Conservation (phyloP, 2,797 vertebrate genomes). For the Triplophysa yarkandensis region DNA sequence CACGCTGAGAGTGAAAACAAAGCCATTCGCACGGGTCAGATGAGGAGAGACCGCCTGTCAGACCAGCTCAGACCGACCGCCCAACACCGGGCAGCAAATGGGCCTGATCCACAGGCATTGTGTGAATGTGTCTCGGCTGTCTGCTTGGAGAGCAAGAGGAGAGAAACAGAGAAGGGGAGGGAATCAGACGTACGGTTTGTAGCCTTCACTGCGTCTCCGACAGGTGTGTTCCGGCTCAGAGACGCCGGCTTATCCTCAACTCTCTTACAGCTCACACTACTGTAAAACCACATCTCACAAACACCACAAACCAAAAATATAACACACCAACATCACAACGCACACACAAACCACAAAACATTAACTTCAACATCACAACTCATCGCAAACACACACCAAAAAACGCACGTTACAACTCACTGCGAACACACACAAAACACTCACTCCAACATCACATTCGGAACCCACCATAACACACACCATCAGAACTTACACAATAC, state of each 20-base stretch:
- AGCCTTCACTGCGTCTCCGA: constrained; percentile 81
- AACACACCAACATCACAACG: constrained; percentile 74
- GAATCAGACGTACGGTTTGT: constrained; percentile 80
- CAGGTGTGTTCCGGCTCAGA: constrained; percentile 83
- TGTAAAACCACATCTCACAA: constrained; percentile 79
- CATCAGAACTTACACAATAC: no score
- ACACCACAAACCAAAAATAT: no score
- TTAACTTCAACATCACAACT: no score
- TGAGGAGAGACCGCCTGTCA: constrained; percentile 69
- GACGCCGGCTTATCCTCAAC: constrained; percentile 80
- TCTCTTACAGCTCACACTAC: constrained; percentile 74
- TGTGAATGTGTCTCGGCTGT: constrained; percentile 72
- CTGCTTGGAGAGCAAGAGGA: constrained; percentile 46
- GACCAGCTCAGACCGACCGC: constrained; percentile 68
- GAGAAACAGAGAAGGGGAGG: constrained; percentile 49
- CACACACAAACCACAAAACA: no score
- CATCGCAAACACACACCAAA: no score
- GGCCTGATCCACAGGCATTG: constrained; percentile 76
- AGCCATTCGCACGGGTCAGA: constrained; percentile 58
- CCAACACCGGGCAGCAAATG: constrained; percentile 70
- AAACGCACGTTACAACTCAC: no score
- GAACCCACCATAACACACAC: no score
- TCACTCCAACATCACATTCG: no score
- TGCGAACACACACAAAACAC: no score
- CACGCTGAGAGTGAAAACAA: constrained; percentile 55